Conservation (phyloP, 2,113 vertebrate species). For the Tenebrosternarchus preto region DNA sequence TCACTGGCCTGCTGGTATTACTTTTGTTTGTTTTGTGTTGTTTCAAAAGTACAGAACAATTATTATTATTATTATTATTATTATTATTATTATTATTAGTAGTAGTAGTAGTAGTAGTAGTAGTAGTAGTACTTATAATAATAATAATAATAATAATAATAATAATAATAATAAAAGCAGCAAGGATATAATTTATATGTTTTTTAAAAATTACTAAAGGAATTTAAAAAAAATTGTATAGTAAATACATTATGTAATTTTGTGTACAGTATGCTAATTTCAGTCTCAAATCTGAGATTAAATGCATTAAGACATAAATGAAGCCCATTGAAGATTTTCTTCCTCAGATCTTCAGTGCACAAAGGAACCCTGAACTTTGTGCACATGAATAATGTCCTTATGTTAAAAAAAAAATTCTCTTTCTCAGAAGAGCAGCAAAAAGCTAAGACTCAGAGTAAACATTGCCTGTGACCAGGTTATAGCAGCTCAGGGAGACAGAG, state of each 20-base stretch:
- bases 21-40: no score
- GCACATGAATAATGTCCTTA: slow-evolving; percentile 64
- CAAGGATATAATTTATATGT: background rate
- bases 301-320: slow-evolving; percentile 44
- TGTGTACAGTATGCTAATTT: background rate
- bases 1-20: background rate
- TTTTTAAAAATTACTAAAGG: background rate
- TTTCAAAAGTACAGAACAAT: background rate
- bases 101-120: background rate
- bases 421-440: slow-evolving; percentile 71
- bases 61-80: background rate
- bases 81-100: background rate
- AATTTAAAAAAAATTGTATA: background rate
- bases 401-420: slow-evolving; percentile 73
- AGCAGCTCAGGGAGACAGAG: slow-evolving; percentile 66
- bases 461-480: slow-evolving; percentile 70
- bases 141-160: background rate
- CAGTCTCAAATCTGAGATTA: background rate
- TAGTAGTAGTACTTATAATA: background rate
- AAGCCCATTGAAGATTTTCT: slow-evolving; percentile 25
- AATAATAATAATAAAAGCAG: background rate
- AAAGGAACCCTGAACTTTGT: slow-evolving; percentile 52
- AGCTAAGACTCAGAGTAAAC: slow-evolving; percentile 76
- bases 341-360: slow-evolving; percentile 16
- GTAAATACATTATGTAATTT: background rate